Percentiles rank a stretch among this genome's conserved stretches.
Evolutionary conservation across 1,140 invertebrate genomes (phyloP).

Genomic region (Plutomurus gul): DNA sequence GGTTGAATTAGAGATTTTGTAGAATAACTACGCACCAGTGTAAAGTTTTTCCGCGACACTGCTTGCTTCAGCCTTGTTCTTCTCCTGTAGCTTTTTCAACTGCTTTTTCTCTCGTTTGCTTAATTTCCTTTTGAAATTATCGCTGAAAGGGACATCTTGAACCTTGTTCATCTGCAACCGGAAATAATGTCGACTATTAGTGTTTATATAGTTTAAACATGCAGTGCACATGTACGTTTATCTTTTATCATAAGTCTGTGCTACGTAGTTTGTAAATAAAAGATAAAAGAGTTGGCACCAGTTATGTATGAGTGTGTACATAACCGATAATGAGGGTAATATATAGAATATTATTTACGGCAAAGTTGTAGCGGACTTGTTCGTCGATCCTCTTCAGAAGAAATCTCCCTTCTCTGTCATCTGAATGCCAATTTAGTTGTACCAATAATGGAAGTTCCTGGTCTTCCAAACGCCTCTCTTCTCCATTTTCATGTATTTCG

Average conservation of each 20-base stretch:
- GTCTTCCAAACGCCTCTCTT: conserved; percentile 84
- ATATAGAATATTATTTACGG: conserved; percentile 26
- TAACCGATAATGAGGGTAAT: neutral
- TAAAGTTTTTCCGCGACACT: conserved; percentile 91
- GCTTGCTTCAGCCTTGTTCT: conserved; percentile 67
- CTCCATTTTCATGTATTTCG: conserved; percentile 69
- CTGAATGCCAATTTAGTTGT: conserved; percentile 99
- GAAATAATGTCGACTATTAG: conserved; percentile 27
- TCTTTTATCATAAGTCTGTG: neutral
- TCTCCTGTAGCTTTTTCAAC: conserved; percentile 90
- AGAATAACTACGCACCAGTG: conserved; percentile 66
- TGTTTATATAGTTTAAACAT: neutral
- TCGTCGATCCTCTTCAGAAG: conserved; percentile 86
- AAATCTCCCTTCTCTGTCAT: conserved; percentile 96
- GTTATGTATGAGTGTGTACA: neutral
- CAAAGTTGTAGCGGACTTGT: conserved; percentile 56
- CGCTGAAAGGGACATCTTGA: conserved; percentile 65
- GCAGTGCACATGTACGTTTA: neutral
- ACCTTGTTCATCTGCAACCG: conserved; percentile 62
- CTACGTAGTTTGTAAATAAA: neutral
- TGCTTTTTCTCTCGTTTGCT: conserved; percentile 99
- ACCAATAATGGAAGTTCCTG: conserved; percentile 95
- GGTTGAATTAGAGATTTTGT: neutral
- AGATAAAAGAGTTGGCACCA: neutral
- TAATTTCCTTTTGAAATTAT: conserved; percentile 83